These are phyloP conservation scores for Mastomys coucha DNA, from an alignment of 2,113 vertebrate species.

Conservation along the genomic window DNA sequence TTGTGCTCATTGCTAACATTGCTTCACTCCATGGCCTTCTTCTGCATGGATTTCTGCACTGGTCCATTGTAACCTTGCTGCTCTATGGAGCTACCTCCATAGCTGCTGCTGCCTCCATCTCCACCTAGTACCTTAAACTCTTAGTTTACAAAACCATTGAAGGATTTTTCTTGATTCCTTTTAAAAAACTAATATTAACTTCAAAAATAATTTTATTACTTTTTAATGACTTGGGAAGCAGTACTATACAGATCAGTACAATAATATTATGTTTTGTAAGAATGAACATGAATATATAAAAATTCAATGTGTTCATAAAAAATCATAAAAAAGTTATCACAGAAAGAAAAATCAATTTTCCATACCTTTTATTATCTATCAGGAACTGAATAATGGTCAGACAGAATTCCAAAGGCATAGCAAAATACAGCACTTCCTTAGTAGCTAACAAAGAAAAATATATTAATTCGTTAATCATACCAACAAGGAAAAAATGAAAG, in stretches of 20 bases:
- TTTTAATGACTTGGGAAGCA: constrained; percentile 53
- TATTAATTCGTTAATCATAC: constrained; percentile 43
- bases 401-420: constrained; percentile 90
- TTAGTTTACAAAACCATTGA: neutral
- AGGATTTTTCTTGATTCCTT: constrained; percentile 16
- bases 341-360: constrained; percentile 54
- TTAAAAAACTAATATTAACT: constrained; percentile 5
- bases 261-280: constrained; percentile 47
- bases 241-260: constrained; percentile 48
- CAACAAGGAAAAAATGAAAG: neutral
- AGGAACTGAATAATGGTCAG: constrained; percentile 91
- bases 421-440: constrained; percentile 87
- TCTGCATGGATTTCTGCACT: constrained; percentile 97
- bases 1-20: constrained; percentile 96
- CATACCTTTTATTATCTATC: constrained; percentile 92
- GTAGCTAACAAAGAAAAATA: constrained; percentile 86
- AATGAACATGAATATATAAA: neutral
- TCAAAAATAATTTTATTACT: constrained; percentile 38
- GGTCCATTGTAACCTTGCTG: constrained; percentile 96
- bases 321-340: constrained; percentile 51
- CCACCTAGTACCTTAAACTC: neutral
- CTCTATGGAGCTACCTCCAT: neutral
- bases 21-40: constrained; percentile 96
- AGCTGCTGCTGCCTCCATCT: neutral
- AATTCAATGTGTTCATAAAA: neutral